phyloP scores from a whole-genome alignment of 2,113 vertebrate genomes.

The Varanus salvator region DNA sequence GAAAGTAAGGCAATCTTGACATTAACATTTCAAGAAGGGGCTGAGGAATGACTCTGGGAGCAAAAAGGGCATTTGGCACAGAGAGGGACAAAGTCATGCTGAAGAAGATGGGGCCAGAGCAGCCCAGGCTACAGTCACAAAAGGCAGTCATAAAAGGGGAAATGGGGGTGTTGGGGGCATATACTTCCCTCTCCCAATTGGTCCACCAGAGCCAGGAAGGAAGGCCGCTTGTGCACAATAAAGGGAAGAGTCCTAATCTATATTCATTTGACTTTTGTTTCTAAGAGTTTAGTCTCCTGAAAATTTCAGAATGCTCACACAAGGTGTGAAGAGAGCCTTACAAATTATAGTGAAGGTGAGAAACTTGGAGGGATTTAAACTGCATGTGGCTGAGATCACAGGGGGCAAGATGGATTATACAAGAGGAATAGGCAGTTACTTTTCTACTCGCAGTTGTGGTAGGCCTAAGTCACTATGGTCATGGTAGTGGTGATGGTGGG shows the following conservation, averaged over 20 bases:
- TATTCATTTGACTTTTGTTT: too few species aligned
- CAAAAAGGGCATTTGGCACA: not conserved
- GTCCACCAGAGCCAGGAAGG: not conserved
- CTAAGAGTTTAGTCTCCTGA: not conserved
- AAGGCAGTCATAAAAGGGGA: not conserved
- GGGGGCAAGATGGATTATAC: too few species aligned
- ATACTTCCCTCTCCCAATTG: not conserved
- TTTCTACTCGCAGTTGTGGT: slow-evolving; percentile 66
- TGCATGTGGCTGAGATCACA: too few species aligned
- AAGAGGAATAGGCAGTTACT: slow-evolving; percentile 22
- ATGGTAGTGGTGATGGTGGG: not conserved
- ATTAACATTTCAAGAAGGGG: not conserved
- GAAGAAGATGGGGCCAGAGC: too few species aligned
- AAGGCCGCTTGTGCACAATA: not conserved
- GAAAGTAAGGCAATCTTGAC: not conserved
- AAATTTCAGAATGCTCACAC: not conserved
- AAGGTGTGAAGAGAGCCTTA: not conserved
- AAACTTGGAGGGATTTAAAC: not conserved
- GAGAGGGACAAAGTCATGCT: not conserved
- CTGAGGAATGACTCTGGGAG: too few species aligned
- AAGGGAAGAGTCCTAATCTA: too few species aligned
- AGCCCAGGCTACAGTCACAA: too few species aligned
- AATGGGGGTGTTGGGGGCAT: not conserved
- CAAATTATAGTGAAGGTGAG: too few species aligned
- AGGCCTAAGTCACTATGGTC: not conserved